A percentile compares a stretch with the other conserved stretches of the same genome.
Conservation (phyloP, 2,888 invertebrate species). For the Blera fallax region DNA sequence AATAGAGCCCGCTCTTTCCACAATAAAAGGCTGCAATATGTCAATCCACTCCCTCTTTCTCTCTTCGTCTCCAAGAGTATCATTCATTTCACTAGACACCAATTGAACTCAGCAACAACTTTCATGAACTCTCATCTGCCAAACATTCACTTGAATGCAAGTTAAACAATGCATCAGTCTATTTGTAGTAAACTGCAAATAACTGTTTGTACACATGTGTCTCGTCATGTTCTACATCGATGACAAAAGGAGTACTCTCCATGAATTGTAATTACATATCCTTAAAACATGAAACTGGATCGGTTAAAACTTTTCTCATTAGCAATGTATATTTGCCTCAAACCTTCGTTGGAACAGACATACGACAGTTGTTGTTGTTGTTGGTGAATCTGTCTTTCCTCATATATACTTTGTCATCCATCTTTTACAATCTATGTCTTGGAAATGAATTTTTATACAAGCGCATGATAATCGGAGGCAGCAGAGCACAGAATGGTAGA, state of each 20-base stretch:
- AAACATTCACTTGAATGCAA: neutral
- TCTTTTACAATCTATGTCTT: neutral
- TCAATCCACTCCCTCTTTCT: no score
- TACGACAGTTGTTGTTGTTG: neutral
- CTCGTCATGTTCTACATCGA: constrained; percentile 29
- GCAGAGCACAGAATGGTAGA: neutral
- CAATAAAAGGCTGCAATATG: neutral
- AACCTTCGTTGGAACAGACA: neutral
- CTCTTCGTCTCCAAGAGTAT: no score
- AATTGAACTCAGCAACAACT: neutral
- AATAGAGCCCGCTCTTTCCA: no score
- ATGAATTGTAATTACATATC: constrained; percentile 48
- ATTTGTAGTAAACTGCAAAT: neutral
- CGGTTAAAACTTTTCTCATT: constrained; percentile 68
- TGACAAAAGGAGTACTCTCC: constrained; percentile 32
- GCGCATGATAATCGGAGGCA: neutral
- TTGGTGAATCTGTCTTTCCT: neutral
- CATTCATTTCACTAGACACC: neutral
- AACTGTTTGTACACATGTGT: constrained; percentile 24
- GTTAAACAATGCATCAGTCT: neutral
- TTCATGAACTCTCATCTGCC: neutral
- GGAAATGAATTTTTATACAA: neutral
- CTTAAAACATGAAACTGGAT: constrained; percentile 48
- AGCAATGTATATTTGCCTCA: constrained; percentile 29
- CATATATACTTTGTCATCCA: neutral